Evolutionary conservation across 1,140 invertebrate genomes (phyloP).

Genomic region (Planococcus citri): DNA sequence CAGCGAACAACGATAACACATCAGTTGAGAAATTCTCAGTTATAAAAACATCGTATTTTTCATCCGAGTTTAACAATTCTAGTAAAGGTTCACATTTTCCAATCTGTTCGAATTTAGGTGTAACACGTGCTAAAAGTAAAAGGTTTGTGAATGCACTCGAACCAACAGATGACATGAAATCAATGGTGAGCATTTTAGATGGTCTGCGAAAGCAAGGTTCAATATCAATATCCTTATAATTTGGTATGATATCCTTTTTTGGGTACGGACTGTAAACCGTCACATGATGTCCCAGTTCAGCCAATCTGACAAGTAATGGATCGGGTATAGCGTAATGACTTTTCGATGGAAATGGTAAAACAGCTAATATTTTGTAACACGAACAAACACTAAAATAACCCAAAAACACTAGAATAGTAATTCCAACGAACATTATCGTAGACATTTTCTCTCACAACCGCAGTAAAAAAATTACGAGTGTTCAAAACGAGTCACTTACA

Average conservation of each 20-base stretch:
- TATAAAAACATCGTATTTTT: too few species aligned
- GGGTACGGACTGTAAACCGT: conserved; percentile 35
- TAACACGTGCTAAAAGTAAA: neutral
- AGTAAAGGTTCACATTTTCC: conserved; percentile 27
- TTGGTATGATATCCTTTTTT: conserved; percentile 28
- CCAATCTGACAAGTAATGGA: conserved; percentile 30
- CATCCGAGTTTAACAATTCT: too few species aligned
- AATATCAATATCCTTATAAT: neutral
- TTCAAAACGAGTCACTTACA: too few species aligned
- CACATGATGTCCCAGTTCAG: conserved; percentile 31
- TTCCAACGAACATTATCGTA: too few species aligned
- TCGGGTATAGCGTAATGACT: conserved; percentile 34
- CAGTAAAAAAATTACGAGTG: too few species aligned
- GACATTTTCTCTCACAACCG: too few species aligned
- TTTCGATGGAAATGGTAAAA: conserved; percentile 30
- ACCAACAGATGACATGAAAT: too few species aligned
- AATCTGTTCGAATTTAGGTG: neutral
- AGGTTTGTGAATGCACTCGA: conserved; percentile 23
- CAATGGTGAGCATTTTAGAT: neutral
- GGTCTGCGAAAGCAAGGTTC: conserved; percentile 23
- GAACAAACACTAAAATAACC: too few species aligned
- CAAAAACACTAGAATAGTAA: neutral
- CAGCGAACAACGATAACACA: too few species aligned
- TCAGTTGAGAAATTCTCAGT: too few species aligned
- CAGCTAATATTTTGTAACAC: conserved; percentile 28